A percentile compares a stretch with the other conserved stretches of the same genome.
These are phyloP conservation scores for Diuraphis noxia DNA, from an alignment of 1,140 invertebrate species.

Conservation along the genomic window DNA sequence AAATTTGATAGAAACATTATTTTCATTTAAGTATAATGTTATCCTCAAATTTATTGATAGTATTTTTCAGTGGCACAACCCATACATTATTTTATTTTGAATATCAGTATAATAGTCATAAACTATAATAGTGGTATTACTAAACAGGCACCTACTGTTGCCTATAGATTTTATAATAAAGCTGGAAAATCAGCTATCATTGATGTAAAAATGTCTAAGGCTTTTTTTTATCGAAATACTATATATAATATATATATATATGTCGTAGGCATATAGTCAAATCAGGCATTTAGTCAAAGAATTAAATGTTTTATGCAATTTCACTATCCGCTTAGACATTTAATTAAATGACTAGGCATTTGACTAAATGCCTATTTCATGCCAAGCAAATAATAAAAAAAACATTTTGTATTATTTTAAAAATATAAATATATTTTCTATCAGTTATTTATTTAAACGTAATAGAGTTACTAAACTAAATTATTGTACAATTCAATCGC, in stretches of 20 bases:
- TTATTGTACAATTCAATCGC: too few species aligned
- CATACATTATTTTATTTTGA: background rate
- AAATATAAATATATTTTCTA: too few species aligned
- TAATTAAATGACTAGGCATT: too few species aligned
- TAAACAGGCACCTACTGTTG: background rate
- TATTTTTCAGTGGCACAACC: background rate
- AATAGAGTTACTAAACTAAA: too few species aligned
- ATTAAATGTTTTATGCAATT: too few species aligned
- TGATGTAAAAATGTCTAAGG: background rate
- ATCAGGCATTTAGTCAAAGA: too few species aligned
- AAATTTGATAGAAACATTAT: background rate
- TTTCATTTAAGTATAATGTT: background rate
- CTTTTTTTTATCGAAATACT: background rate
- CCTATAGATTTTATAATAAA: background rate
- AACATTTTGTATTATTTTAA: too few species aligned
- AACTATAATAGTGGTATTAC: background rate
- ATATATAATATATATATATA: background rate
- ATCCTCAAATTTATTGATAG: background rate
- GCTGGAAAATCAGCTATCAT: background rate
- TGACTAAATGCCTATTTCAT: too few species aligned
- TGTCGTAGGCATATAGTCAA: too few species aligned
- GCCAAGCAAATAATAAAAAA: too few species aligned
- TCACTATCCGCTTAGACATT: too few species aligned
- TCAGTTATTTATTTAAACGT: too few species aligned
- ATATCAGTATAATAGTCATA: background rate